Percentiles rank a stretch among this genome's conserved stretches.
phyloP scores from a whole-genome alignment of 2,113 vertebrate species.

The Thymallus thymallus region DNA sequence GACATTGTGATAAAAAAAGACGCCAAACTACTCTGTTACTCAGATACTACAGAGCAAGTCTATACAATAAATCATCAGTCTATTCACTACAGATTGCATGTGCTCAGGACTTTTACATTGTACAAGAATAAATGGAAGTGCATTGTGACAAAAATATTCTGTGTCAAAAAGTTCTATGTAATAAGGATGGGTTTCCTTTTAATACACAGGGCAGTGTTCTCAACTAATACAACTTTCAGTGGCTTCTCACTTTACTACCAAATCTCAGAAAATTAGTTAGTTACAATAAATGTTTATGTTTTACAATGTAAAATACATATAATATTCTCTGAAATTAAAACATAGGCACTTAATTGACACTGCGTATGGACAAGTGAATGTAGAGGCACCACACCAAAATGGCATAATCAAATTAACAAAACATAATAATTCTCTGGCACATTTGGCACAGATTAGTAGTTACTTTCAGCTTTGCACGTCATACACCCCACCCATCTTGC shows the following conservation, averaged over 20 bases:
- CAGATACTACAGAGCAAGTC: neutral
- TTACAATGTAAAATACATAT: conserved; percentile 10
- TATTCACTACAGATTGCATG: conserved; percentile 1
- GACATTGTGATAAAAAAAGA: neutral
- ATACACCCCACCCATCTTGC: neutral
- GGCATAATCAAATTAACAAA: neutral
- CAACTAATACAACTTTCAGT: neutral
- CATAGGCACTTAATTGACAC: conserved; percentile 14
- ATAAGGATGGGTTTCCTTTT: neutral
- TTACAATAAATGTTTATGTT: neutral
- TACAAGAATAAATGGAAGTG: neutral
- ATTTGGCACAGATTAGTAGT: neutral
- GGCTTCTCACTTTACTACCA: neutral
- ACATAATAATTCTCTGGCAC: neutral
- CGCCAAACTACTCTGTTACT: neutral
- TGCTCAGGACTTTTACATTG: neutral
- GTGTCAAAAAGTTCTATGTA: too few relatives aligned
- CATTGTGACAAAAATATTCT: neutral
- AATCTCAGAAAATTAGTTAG: neutral
- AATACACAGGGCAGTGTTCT: neutral
- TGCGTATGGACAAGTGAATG: too few relatives aligned
- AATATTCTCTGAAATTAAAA: neutral
- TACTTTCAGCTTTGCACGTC: neutral
- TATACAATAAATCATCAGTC: conserved; percentile 16
- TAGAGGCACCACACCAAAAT: neutral